Evolutionary conservation across 2,113 vertebrate genomes (phyloP).

Genomic region (Chaetura pelagica): DNA sequence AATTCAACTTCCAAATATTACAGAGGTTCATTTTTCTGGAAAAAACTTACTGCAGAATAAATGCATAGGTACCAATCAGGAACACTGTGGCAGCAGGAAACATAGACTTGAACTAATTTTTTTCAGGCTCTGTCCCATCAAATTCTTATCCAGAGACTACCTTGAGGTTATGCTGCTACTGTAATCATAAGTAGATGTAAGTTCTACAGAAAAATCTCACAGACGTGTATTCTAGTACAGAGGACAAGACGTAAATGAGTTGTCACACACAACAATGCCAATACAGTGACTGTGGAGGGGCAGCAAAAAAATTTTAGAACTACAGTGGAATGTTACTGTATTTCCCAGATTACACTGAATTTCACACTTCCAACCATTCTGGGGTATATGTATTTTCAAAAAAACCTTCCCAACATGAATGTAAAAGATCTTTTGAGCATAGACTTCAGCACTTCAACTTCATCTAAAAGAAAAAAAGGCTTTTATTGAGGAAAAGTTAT

Average conservation of each 20-base stretch:
- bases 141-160: not conserved
- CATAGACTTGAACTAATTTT: not conserved
- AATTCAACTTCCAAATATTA: not conserved
- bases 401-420: not conserved
- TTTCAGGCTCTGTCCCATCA: not conserved
- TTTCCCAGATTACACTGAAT: not conserved
- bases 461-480: not conserved
- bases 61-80: not conserved
- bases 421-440: not conserved
- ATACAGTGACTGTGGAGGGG: accelerated
- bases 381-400: not conserved
- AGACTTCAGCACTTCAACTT: not conserved
- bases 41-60: not conserved
- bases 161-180: not conserved
- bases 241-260: not conserved
- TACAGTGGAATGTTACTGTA: not conserved
- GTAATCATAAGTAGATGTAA: accelerated
- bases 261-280: accelerated
- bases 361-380: not conserved
- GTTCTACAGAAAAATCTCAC: not conserved
- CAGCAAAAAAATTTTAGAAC: not conserved
- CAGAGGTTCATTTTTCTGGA: not conserved
- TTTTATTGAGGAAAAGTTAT: not conserved
- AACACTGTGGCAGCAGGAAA: not conserved
- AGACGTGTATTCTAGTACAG: not conserved